Evolutionary conservation across 1,140 invertebrate genomes (phyloP), one percentile per base, ranked within the genome.

Genomic region (Apis laboriosa): DNA sequence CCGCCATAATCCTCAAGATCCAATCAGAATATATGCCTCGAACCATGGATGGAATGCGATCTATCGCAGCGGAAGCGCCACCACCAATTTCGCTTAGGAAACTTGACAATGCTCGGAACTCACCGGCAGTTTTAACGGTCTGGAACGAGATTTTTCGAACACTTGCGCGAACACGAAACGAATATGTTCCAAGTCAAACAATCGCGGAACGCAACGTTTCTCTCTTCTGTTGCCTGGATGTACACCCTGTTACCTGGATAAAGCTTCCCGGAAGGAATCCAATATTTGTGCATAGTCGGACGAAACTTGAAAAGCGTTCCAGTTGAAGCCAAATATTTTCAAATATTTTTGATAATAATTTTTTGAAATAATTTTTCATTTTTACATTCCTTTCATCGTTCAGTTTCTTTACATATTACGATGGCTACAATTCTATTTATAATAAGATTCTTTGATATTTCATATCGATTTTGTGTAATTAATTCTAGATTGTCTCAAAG

Each of bases 1-100:
- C 61, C 71, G 61, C 66, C 71, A 68, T 87, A 84, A 87, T 87
- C 56, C 80, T 51, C 21, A 19, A 63, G 66, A 75, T 77, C 61
- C 60, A 68, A 86, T 84, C 77, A 68, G 78, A 78, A 76, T 76
- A 43, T 43, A 43, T 43, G 61, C 61, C 60, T 60, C 56, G 24
- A 64, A 64, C 15, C 43, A 51, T 19, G 53, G 55, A 4, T 66
- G 86, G 84, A 87, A 87, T 73, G 68, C 19, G 51, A 49, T 49
- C 60, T 71, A 83, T 79, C 43, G 71, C 79, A 5, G 21, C 53
- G 68, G 80, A 86, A 86, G 15, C 64, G 63, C 70, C 53, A 55
- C 58, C 28, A 68, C 24, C 58, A 53, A 78, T 81, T 68, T 76
- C n/a, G 1, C 12, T 19, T 15, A 28, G 51, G 24, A 67, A 76